phyloP scores from a whole-genome alignment of 1,140 invertebrate genomes.

The Pseudobourletiella spinata region DNA sequence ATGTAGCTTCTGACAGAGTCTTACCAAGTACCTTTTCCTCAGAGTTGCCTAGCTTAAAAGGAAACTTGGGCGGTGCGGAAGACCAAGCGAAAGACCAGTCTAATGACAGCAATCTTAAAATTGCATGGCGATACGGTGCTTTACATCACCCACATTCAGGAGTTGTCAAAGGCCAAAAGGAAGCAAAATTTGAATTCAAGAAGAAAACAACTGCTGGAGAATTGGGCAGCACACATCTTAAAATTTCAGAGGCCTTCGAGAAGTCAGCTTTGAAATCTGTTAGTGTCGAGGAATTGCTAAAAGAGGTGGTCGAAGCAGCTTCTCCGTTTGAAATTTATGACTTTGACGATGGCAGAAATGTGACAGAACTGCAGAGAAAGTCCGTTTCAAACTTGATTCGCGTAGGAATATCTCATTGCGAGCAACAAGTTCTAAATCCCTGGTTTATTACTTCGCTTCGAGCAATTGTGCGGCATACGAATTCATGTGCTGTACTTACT shows the following conservation, averaged over 20 bases:
- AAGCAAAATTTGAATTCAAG: slow-evolving; percentile 30
- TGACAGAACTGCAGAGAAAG: too few relatives aligned
- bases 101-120: slow-evolving; percentile 18
- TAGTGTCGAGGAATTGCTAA: background rate
- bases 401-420: slow-evolving; percentile 31
- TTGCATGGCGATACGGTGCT: slow-evolving; percentile 30
- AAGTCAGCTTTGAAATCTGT: background rate
- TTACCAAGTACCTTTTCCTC: slow-evolving; percentile 8
- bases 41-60: slow-evolving; percentile 19
- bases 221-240: background rate
- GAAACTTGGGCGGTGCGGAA: background rate
- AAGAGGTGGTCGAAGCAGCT: slow-evolving; percentile 8
- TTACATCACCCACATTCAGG: background rate
- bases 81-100: background rate
- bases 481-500: slow-evolving; percentile 26
- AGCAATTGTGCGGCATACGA: slow-evolving; percentile 21
- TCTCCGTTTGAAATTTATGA: slow-evolving; percentile 3
- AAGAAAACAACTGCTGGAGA: slow-evolving; percentile 13
- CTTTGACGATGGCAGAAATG: too few relatives aligned
- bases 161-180: slow-evolving; percentile 6
- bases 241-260: background rate
- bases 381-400: slow-evolving; percentile 13
- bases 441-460: slow-evolving; percentile 22
- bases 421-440: slow-evolving; percentile 17
- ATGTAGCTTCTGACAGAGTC: slow-evolving; percentile 14